Evolutionary conservation across 2,888 invertebrate species (phyloP).

Genomic region (Branchellion lobata): DNA sequence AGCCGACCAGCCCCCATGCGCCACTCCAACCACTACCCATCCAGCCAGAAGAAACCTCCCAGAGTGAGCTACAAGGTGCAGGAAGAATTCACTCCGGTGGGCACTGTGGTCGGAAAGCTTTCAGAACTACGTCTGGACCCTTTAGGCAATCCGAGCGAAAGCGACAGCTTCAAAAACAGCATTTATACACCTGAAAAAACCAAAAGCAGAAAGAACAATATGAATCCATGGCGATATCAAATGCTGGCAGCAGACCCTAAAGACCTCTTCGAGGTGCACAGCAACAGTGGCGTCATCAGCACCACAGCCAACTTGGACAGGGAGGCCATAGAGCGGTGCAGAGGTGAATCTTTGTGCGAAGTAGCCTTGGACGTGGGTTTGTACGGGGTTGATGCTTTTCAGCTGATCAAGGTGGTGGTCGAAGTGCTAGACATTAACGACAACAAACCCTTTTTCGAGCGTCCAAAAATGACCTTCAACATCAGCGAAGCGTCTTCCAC

Average conservation of each 20-base stretch:
- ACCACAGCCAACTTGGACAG: constrained; percentile 16
- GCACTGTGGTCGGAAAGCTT: constrained; percentile 5
- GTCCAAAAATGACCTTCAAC: constrained; percentile 42
- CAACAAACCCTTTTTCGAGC: constrained; percentile 50
- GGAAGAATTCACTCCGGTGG: constrained; percentile 31
- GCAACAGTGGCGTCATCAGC: neutral
- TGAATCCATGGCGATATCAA: neutral
- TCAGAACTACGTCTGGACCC: neutral
- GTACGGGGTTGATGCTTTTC: constrained; percentile 2
- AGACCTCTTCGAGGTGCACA: constrained; percentile 27
- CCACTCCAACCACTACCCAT: neutral
- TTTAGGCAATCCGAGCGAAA: neutral
- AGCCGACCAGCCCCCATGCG: neutral
- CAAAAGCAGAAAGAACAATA: neutral
- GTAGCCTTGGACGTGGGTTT: constrained; percentile 5
- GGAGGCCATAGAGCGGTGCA: neutral
- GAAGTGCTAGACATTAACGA: constrained; percentile 51
- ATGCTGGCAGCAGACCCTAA: neutral
- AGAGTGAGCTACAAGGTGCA: constrained; percentile 11
- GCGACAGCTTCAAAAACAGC: neutral
- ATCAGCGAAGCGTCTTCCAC: constrained; percentile 49
- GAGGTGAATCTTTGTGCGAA: constrained; percentile 1
- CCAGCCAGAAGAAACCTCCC: constrained; percentile 16
- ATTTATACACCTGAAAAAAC: neutral
- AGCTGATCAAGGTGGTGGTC: constrained; percentile 49